Conservation (phyloP, 2,888 invertebrate genomes). For the Rhaphigaster nebulosa region DNA sequence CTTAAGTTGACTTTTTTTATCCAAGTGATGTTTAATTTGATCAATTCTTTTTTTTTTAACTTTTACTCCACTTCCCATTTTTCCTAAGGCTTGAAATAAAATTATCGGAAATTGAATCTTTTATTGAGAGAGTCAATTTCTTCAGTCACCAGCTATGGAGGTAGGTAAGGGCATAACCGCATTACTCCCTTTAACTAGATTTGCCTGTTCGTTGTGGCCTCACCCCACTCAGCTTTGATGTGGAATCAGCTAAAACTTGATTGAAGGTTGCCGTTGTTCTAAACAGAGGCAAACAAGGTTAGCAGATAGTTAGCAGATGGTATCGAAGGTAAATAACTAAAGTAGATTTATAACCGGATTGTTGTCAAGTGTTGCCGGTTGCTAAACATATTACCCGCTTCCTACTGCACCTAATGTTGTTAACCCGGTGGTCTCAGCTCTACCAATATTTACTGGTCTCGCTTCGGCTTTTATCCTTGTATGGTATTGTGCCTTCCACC, state of each 20-base stretch:
- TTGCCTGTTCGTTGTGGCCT: conserved; percentile 2
- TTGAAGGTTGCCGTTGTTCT: conserved; percentile 40
- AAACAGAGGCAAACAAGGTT: conserved; percentile 46
- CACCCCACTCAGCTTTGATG: conserved; percentile 26
- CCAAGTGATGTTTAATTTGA: neutral
- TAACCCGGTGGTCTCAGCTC: neutral
- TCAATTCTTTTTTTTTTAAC: neutral
- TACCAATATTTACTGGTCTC: neutral
- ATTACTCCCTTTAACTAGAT: conserved; percentile 28
- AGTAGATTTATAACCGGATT: neutral
- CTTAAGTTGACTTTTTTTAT: neutral
- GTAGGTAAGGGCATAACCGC: neutral
- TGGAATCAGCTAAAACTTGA: conserved; percentile 35
- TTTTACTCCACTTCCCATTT: conserved; percentile 1
- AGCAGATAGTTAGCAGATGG: conserved; percentile 8
- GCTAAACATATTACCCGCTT: neutral
- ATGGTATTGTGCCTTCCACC: neutral
- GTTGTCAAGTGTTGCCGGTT: neutral
- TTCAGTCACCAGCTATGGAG: neutral
- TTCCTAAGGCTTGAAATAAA: conserved; percentile 8
- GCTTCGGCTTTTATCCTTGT: neutral
- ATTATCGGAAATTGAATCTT: conserved; percentile 36
- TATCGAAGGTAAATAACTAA: conserved; percentile 38
- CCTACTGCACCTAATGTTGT: neutral
- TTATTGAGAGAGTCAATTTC: conserved; percentile 48